Percentiles rank a stretch among this genome's conserved stretches.
phyloP scores from a whole-genome alignment of 2,797 vertebrate genomes.

The Cyprinodon diabolis region DNA sequence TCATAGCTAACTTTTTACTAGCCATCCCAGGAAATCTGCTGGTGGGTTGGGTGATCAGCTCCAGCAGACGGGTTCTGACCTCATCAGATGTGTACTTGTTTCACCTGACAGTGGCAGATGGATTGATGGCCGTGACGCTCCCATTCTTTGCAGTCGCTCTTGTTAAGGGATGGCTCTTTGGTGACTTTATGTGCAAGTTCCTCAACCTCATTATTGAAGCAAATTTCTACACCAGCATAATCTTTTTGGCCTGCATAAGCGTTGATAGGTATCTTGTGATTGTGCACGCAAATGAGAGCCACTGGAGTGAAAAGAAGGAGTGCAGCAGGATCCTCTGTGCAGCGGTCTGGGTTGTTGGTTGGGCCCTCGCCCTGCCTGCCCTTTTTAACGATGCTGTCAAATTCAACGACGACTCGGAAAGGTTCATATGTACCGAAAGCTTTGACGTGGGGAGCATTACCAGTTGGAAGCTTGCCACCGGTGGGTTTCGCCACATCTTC shows the following conservation, averaged over 20 bases:
- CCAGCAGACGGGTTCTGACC: conserved; percentile 55
- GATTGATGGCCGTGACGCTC: conserved; percentile 76
- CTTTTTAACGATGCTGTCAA: conserved; percentile 43
- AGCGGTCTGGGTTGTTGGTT: conserved; percentile 69
- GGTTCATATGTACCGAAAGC: conserved; percentile 39
- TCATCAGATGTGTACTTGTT: conserved; percentile 81
- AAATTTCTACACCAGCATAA: conserved; percentile 84
- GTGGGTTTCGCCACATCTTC: conserved; percentile 66
- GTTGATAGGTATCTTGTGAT: conserved; percentile 82
- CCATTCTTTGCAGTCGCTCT: conserved; percentile 65
- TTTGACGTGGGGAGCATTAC: conserved; percentile 47
- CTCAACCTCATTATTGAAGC: conserved; percentile 67
- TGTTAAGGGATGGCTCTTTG: conserved; percentile 77
- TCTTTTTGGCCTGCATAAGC: conserved; percentile 84
- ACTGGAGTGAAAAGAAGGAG: conserved; percentile 25
- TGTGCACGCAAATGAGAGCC: conserved; percentile 62
- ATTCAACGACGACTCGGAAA: fast-evolving
- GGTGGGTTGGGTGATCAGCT: conserved; percentile 75
- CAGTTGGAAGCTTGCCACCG: conserved; percentile 59
- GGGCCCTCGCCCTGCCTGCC: conserved; percentile 68
- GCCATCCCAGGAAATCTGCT: conserved; percentile 80
- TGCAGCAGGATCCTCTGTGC: conserved; percentile 65
- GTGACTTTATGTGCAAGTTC: conserved; percentile 76
- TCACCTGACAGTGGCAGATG: conserved; percentile 79
- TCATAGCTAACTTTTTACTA: conserved; percentile 67